Evolutionary conservation across 2,888 invertebrate species (phyloP).

Genomic region (Aporophyla lueneburgensis): DNA sequence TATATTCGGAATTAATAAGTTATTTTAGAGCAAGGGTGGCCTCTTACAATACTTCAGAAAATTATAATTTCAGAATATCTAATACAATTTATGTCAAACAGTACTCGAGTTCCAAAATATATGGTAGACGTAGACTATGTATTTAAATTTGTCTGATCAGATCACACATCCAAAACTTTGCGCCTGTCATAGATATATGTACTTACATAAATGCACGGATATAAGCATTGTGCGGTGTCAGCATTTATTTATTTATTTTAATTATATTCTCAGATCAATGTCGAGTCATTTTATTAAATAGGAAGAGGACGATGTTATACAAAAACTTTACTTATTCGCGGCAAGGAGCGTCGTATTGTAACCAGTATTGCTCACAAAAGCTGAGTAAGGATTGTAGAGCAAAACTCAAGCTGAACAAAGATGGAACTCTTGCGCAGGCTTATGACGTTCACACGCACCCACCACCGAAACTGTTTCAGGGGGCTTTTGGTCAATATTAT

Average conservation of each 20-base stretch:
- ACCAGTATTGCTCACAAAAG: slow-evolving; percentile 56
- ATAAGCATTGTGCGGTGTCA: no score
- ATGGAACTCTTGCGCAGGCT: slow-evolving; percentile 28
- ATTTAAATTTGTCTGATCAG: no score
- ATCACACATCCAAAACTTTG: no score
- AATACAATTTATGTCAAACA: no score
- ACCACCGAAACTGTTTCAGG: slow-evolving; percentile 42
- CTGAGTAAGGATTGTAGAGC: slow-evolving; percentile 45
- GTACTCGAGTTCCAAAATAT: no score
- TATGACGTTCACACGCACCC: slow-evolving; percentile 45
- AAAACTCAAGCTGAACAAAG: slow-evolving; percentile 39
- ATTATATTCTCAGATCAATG: slow-evolving; percentile 40
- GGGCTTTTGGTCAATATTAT: slow-evolving; percentile 38
- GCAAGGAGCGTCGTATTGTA: slow-evolving; percentile 26
- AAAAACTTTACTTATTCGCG: slow-evolving; percentile 46
- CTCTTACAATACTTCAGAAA: no score
- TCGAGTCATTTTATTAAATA: slow-evolving; percentile 40
- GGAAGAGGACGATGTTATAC: slow-evolving; percentile 36
- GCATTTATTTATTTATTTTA: not conserved
- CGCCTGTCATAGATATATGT: no score
- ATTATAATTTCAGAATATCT: no score
- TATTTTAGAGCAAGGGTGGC: no score
- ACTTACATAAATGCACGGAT: no score
- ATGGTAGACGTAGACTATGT: no score
- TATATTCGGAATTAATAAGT: no score